Percentiles rank a stretch among this genome's conserved stretches.
These are phyloP conservation scores for Micropoecilia bifurca DNA, from an alignment of 2,797 vertebrate genomes.

Conservation along the genomic window DNA sequence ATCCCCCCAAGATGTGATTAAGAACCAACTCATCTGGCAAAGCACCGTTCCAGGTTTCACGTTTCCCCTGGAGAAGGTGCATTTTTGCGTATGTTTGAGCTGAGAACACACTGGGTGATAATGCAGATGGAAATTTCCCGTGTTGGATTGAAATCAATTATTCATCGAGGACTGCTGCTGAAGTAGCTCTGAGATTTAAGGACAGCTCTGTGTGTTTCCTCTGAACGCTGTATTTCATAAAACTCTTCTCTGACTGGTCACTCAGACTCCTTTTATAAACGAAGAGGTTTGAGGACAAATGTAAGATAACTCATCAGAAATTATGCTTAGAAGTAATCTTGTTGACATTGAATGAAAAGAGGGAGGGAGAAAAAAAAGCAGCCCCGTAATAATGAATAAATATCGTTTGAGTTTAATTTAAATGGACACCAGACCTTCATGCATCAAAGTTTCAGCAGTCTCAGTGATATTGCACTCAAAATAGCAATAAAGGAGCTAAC, in stretches of 20 bases:
- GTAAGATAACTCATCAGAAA: background rate
- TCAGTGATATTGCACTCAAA: constrained; percentile 22
- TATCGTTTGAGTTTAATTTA: background rate
- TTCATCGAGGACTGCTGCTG: constrained; percentile 71
- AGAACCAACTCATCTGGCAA: constrained; percentile 29
- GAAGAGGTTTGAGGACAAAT: constrained; percentile 11
- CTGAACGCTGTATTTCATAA: constrained; percentile 52
- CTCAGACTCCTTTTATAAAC: background rate
- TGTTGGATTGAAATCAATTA: constrained; percentile 70
- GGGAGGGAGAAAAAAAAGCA: background rate
- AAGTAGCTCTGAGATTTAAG: constrained; percentile 64
- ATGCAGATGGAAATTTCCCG: constrained; percentile 54
- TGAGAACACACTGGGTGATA: constrained; percentile 29
- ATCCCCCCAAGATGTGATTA: constrained; percentile 34
- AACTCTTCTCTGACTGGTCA: constrained; percentile 17
- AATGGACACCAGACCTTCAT: background rate
- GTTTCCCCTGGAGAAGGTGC: constrained; percentile 15
- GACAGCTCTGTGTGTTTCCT: constrained; percentile 55
- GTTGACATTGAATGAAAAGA: background rate
- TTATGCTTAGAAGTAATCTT: background rate
- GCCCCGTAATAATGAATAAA: background rate
- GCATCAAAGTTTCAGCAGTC: background rate
- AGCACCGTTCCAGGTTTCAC: constrained; percentile 23
- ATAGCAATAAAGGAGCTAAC: constrained; percentile 22
- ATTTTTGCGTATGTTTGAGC: constrained; percentile 41